These are phyloP conservation scores for Prochilodus magdalenae DNA, from an alignment of 2,113 vertebrate species.

Conservation along the genomic window DNA sequence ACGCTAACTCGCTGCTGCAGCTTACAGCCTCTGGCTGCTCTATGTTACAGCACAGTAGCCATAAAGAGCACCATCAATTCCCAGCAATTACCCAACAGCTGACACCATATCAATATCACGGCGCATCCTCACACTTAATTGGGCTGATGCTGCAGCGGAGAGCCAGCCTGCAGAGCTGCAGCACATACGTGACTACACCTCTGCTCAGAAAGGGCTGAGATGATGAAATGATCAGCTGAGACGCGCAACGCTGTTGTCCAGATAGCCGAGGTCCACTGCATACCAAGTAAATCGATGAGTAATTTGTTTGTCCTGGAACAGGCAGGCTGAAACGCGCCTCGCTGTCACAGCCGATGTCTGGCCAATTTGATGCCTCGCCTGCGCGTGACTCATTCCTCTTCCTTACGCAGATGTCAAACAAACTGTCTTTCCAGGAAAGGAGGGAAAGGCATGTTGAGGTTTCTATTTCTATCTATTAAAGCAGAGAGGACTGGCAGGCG, in stretches of 20 bases:
- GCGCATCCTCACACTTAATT: background rate
- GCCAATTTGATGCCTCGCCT: background rate
- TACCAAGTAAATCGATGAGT: background rate
- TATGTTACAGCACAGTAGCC: background rate
- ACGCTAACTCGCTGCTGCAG: background rate
- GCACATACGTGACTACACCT: background rate
- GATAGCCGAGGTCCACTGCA: background rate
- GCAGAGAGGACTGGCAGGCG: background rate
- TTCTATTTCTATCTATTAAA: background rate
- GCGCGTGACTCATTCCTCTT: constrained; percentile 21
- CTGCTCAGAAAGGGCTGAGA: background rate
- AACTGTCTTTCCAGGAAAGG: background rate
- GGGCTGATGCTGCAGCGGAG: background rate
- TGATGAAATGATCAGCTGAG: background rate
- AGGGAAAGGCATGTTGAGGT: background rate
- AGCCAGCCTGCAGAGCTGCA: background rate
- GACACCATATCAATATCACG: background rate
- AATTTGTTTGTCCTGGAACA: constrained; percentile 7
- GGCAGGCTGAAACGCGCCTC: background rate
- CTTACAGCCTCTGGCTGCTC: background rate
- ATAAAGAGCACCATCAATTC: background rate
- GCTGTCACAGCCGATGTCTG: constrained; percentile 7
- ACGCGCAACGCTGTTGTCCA: background rate
- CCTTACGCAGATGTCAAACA: constrained; percentile 7
- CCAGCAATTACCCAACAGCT: background rate